Percentiles rank a stretch among this genome's conserved stretches.
phyloP scores from a whole-genome alignment of 2,113 vertebrate genomes.

The Scalopus aquaticus region DNA sequence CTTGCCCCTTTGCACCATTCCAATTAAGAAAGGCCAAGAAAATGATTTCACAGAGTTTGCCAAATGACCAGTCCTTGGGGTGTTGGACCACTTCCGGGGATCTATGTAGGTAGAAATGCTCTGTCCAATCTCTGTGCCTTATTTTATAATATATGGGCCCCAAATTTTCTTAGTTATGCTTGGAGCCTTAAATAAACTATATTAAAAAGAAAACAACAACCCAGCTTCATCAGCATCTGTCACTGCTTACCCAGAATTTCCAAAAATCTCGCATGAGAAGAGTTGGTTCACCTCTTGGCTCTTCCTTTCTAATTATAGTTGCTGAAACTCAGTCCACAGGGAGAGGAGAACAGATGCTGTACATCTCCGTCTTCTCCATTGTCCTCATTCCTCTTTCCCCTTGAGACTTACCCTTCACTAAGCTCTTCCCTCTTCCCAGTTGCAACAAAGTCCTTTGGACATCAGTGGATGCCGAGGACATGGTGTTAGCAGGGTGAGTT shows the following conservation, averaged over 20 bases:
- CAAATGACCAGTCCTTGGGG: background rate
- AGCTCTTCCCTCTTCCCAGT: background rate
- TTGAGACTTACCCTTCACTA: background rate
- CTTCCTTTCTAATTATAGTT: background rate
- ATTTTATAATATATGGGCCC: background rate
- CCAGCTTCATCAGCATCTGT: background rate
- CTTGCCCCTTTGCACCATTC: background rate
- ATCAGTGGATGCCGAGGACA: background rate
- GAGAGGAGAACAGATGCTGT: background rate
- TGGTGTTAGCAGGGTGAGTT: no score
- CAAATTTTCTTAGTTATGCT: background rate
- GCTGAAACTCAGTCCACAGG: background rate
- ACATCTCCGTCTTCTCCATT: background rate
- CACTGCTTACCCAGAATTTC: background rate
- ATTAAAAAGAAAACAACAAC: background rate
- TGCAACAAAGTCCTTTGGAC: background rate
- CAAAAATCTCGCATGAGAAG: background rate
- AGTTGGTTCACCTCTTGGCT: background rate
- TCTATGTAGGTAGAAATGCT: background rate
- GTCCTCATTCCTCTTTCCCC: no score
- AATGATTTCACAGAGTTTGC: background rate
- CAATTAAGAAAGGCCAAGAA: background rate
- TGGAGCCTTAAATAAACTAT: background rate
- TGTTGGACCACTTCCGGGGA: no score
- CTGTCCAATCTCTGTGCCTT: background rate